Evolutionary conservation across 2,888 invertebrate genomes (phyloP).

Genomic region (Cryptocephalus moraei): DNA sequence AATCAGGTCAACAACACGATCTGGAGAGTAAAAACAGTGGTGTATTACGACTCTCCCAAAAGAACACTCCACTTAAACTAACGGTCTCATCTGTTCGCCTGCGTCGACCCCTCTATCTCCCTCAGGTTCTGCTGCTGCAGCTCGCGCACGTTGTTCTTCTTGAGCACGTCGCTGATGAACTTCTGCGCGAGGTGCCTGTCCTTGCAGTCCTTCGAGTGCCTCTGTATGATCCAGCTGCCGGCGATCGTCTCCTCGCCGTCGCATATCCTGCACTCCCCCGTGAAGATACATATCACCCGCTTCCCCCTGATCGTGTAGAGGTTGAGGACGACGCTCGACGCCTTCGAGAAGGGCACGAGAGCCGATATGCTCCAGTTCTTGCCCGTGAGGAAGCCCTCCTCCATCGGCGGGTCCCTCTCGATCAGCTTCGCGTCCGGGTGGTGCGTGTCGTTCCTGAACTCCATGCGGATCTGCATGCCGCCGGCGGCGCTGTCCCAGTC

Average conservation of each 20-base stretch:
- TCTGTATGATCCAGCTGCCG: conserved; percentile 30
- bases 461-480: conserved; percentile 10
- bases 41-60: no score
- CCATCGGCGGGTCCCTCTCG: conserved; percentile 13
- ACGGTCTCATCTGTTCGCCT: no score
- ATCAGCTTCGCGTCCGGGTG: conserved; percentile 6
- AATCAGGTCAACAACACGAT: no score
- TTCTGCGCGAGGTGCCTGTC: conserved; percentile 25
- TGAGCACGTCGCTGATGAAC: conserved; percentile 26
- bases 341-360: conserved; percentile 23
- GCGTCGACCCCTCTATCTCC: no score
- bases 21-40: no score
- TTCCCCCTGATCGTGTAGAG: conserved; percentile 21
- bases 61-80: no score
- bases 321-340: conserved; percentile 24
- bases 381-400: conserved; percentile 24
- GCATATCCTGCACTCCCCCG: conserved; percentile 34
- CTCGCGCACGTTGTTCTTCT: conserved; percentile 20
- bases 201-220: conserved; percentile 28
- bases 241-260: conserved; percentile 26
- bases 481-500: conserved; percentile 15
- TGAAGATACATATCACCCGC: conserved; percentile 11
- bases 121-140: conserved; percentile 6
- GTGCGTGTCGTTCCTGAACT: not conserved
- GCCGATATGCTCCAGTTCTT: conserved; percentile 25